phyloP scores from a whole-genome alignment of 1,140 invertebrate genomes.

The Sitobion miscanthi region DNA sequence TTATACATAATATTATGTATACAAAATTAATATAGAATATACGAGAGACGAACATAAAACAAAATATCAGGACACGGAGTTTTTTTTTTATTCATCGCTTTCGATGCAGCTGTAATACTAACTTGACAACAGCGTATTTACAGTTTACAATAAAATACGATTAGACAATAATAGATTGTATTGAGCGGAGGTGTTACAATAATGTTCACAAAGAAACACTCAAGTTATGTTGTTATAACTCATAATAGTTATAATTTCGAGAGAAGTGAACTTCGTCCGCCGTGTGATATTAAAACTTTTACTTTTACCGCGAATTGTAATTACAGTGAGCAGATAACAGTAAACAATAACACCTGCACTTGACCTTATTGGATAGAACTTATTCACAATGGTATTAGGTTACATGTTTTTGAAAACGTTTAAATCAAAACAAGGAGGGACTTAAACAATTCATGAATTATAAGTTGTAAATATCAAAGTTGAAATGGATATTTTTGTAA shows the following conservation, averaged over 20 bases:
- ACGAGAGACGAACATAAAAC: background rate
- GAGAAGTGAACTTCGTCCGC: background rate
- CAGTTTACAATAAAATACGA: background rate
- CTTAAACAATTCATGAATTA: background rate
- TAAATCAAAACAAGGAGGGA: background rate
- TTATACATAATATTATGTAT: too few relatives aligned
- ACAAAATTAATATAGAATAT: background rate
- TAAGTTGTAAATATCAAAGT: background rate
- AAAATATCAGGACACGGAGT: background rate
- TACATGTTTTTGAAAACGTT: background rate
- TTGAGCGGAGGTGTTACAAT: background rate
- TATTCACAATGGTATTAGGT: background rate
- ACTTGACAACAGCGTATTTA: background rate
- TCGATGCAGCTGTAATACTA: background rate
- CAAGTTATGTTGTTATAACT: background rate
- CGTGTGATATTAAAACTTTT: background rate
- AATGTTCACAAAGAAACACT: background rate
- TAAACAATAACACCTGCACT: too few relatives aligned
- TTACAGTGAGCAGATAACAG: background rate
- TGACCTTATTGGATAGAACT: background rate
- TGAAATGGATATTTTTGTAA: background rate
- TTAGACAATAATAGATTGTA: background rate
- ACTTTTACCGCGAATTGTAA: background rate
- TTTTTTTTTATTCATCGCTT: background rate
- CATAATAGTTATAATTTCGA: background rate